Evolutionary conservation across 1,140 invertebrate genomes (phyloP).

Genomic region (Hylaeus volcanicus): DNA sequence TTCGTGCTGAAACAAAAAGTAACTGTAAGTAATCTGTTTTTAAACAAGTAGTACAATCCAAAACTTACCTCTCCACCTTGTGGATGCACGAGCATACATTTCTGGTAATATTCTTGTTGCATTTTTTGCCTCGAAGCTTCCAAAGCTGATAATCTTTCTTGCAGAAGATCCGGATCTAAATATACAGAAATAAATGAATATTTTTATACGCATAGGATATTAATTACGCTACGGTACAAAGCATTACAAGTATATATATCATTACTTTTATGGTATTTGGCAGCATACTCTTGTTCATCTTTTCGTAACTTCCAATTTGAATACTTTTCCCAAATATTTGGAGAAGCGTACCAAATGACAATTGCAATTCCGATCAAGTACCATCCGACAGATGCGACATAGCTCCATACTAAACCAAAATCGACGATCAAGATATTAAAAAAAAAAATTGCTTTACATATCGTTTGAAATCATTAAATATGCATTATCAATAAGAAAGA

Average conservation of each 20-base stretch:
- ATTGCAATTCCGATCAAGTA: constrained; percentile 66
- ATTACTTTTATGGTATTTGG: constrained; percentile 79
- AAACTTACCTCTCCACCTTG: constrained; percentile 74
- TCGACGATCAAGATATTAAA: not conserved
- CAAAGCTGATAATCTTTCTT: constrained; percentile 67
- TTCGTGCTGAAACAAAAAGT: not conserved
- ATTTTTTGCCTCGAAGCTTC: constrained; percentile 73
- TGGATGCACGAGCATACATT: constrained; percentile 62
- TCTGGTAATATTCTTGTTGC: constrained; percentile 76
- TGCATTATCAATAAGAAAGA: not conserved
- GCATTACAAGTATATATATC: constrained; percentile 7
- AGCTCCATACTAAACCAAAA: constrained; percentile 62
- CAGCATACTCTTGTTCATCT: constrained; percentile 73
- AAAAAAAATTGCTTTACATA: too few species aligned
- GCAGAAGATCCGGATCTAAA: constrained; percentile 76
- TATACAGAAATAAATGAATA: constrained; percentile 10
- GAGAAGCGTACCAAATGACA: constrained; percentile 64
- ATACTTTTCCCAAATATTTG: constrained; percentile 70
- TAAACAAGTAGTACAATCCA: not conserved
- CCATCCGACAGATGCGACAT: constrained; percentile 72
- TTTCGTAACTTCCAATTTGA: constrained; percentile 68
- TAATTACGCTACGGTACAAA: constrained; percentile 24
- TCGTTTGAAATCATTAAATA: not conserved
- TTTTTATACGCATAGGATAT: constrained; percentile 16
- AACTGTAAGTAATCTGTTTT: not conserved